phyloP scores from a whole-genome alignment of 2,113 vertebrate genomes.

The Chascanopsetta lugubris region DNA sequence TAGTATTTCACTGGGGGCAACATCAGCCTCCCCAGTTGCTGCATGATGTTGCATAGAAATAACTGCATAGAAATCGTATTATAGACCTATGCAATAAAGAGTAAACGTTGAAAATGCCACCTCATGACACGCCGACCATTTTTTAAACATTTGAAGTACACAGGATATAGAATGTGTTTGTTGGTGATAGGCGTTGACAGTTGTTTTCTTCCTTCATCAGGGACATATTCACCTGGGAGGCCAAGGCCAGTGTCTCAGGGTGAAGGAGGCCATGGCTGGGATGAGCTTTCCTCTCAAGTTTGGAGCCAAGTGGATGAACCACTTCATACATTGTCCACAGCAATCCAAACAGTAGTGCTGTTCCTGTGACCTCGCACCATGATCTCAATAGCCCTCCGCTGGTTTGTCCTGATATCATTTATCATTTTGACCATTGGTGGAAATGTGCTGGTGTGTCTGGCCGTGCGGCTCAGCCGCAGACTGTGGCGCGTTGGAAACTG shows the following conservation, averaged over 20 bases:
- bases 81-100: no score
- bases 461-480: constrained; percentile 84
- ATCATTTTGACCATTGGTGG: constrained; percentile 87
- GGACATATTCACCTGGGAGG: neutral
- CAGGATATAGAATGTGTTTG: no score
- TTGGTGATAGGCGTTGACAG: neutral
- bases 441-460: constrained; percentile 91
- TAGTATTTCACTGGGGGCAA: no score
- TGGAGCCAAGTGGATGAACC: constrained; percentile 6
- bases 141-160: no score
- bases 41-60: no score
- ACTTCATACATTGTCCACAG: neutral
- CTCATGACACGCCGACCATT: no score
- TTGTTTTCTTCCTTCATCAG: constrained; percentile 42
- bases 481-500: constrained; percentile 89
- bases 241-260: neutral
- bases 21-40: no score
- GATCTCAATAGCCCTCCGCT: constrained; percentile 73
- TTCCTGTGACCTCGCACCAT: constrained; percentile 45
- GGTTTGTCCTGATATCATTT: constrained; percentile 78
- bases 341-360: constrained; percentile 1
- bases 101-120: no score
- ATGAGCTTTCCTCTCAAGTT: constrained; percentile 4
- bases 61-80: no score
- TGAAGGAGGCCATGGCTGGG: constrained; percentile 4